Conservation (phyloP, 35 echinoderm and acorn worm genomes). For the Hemicentrotus pulcherrimus region DNA sequence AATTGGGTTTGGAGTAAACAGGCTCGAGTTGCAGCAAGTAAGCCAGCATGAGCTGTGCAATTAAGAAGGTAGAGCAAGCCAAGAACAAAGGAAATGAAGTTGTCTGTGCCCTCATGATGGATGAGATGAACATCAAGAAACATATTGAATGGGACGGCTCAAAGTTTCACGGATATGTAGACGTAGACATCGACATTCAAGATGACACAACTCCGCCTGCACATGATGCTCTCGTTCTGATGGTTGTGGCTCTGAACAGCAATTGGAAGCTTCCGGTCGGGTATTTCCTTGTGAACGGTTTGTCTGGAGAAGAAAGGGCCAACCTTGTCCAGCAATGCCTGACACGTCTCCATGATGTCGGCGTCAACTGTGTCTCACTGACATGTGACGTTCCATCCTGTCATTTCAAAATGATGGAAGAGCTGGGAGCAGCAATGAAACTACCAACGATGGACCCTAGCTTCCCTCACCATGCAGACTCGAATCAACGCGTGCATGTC, state of each 20-base stretch:
- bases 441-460: conserved; percentile 47
- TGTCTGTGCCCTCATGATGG: not conserved
- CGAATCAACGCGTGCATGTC: conserved; percentile 27
- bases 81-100: not conserved
- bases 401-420: conserved; percentile 63
- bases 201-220: conserved; percentile 27
- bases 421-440: conserved; percentile 59
- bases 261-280: conserved; percentile 30
- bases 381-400: conserved; percentile 79
- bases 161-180: conserved; percentile 25
- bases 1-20: not conserved
- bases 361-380: conserved; percentile 57
- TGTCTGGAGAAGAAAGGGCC: conserved; percentile 54
- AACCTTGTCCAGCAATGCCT: conserved; percentile 72
- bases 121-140: not conserved
- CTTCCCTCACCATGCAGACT: conserved; percentile 58
- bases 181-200: not conserved
- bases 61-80: not conserved
- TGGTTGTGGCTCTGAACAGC: conserved; percentile 12
- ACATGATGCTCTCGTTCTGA: not conserved
- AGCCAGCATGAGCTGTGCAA: not conserved
- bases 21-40: not conserved
- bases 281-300: conserved; percentile 22
- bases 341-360: conserved; percentile 51
- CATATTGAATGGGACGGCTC: not conserved